Evolutionary conservation across 2,888 invertebrate genomes (phyloP).

Genomic region (Pemphredon lugubris): DNA sequence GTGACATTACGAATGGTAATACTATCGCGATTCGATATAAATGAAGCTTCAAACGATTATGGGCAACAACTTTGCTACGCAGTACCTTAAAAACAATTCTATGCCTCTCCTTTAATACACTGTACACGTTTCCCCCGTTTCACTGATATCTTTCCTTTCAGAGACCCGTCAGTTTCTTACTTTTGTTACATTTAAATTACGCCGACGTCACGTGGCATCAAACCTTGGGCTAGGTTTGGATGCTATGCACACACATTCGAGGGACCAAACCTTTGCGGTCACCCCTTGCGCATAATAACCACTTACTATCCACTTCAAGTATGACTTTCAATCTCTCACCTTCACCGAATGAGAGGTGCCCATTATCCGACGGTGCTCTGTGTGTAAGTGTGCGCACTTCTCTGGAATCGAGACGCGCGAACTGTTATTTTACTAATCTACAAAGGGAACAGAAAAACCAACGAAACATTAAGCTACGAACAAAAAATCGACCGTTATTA

Average conservation of each 20-base stretch:
- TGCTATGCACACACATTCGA: slow-evolving; percentile 84
- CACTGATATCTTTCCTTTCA: slow-evolving; percentile 40
- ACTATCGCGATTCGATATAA: slow-evolving; percentile 58
- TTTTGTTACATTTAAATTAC: slow-evolving; percentile 35
- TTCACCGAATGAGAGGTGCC: slow-evolving; percentile 89
- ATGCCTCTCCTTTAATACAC: slow-evolving; percentile 73
- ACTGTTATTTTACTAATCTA: slow-evolving; percentile 62
- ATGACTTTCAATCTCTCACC: slow-evolving; percentile 88
- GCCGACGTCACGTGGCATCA: slow-evolving; percentile 19
- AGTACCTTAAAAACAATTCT: slow-evolving; percentile 57
- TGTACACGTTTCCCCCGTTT: slow-evolving; percentile 71
- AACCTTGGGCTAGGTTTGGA: slow-evolving; percentile 75
- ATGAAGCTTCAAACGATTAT: slow-evolving; percentile 61
- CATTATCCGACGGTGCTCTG: slow-evolving; percentile 89
- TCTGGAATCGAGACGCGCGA: slow-evolving; percentile 79
- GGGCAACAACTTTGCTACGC: slow-evolving; percentile 43
- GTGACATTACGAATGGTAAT: slow-evolving; percentile 63
- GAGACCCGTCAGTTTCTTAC: slow-evolving; percentile 35
- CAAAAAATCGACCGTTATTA: slow-evolving; percentile 20
- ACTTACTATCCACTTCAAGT: slow-evolving; percentile 89
- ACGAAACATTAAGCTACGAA: slow-evolving; percentile 51
- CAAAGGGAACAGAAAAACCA: slow-evolving; percentile 46
- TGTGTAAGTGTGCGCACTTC: slow-evolving; percentile 89
- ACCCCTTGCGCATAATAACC: slow-evolving; percentile 89
- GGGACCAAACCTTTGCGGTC: slow-evolving; percentile 90